Conservation (phyloP, 1,140 invertebrate species). For the Halesus radiatus region DNA sequence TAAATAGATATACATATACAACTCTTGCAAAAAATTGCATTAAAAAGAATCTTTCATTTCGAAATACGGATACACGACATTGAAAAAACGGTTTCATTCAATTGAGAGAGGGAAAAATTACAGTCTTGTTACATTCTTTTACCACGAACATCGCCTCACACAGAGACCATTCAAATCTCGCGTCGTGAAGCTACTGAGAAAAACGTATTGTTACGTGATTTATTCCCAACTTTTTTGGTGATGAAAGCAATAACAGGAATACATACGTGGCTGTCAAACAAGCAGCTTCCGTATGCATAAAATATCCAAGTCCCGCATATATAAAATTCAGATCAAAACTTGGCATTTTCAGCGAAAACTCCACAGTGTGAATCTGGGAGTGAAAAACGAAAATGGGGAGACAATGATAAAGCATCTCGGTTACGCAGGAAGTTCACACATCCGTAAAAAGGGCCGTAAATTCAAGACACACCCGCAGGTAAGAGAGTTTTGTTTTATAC, state of each 20-base stretch:
- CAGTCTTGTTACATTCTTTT: not conserved
- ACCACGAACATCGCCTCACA: not conserved
- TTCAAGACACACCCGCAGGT: slow-evolving; percentile 51
- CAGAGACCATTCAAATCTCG: not conserved
- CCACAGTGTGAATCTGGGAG: slow-evolving; percentile 28
- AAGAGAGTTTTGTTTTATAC: slow-evolving; percentile 48
- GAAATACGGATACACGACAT: not conserved
- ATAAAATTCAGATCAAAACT: slow-evolving; percentile 57
- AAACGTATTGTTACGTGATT: slow-evolving; percentile 54
- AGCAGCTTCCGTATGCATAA: slow-evolving; percentile 54
- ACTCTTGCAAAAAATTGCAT: too few relatives aligned
- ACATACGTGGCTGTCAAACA: slow-evolving; percentile 52
- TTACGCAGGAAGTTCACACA: slow-evolving; percentile 56
- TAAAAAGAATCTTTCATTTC: too few relatives aligned
- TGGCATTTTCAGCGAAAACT: slow-evolving; percentile 42
- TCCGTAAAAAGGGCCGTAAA: slow-evolving; percentile 56
- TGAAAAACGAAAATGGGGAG: slow-evolving; percentile 50
- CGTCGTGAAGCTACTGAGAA: slow-evolving; percentile 45
- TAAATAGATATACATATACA: too few relatives aligned
- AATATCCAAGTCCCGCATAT: slow-evolving; percentile 53
- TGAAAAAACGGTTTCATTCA: not conserved
- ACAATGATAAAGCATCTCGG: slow-evolving; percentile 56
- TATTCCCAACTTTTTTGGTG: slow-evolving; percentile 52
- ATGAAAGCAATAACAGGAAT: slow-evolving; percentile 56
- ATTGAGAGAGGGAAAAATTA: not conserved